These are phyloP conservation scores for Heteromormyrus szaboi DNA, from an alignment of 2,797 vertebrate genomes.

Conservation along the genomic window DNA sequence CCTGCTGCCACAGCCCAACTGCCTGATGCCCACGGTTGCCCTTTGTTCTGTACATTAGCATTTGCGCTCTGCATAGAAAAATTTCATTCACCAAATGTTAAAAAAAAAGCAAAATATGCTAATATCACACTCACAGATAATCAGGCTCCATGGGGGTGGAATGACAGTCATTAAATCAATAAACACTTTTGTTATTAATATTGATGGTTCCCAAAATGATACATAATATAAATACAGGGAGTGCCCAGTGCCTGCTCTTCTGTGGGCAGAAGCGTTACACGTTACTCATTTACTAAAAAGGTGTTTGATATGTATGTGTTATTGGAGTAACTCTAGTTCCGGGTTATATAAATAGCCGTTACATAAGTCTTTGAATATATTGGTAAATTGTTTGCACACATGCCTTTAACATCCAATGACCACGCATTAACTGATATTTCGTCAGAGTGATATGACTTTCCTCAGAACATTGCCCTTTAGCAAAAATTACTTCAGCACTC, in stretches of 20 bases:
- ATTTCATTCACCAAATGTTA: not conserved
- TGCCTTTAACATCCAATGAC: not conserved
- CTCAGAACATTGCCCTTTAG: not conserved
- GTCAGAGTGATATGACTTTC: not conserved
- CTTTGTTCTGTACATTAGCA: not conserved
- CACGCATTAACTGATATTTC: not conserved
- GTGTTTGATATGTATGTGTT: not conserved
- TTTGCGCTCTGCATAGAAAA: not conserved
- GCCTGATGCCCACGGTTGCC: not conserved
- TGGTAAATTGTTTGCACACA: not conserved
- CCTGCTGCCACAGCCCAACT: not conserved
- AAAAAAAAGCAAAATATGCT: not conserved
- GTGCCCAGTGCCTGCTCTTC: not conserved
- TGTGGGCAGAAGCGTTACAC: not conserved
- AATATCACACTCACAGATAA: not conserved
- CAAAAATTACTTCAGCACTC: not conserved
- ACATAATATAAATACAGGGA: not conserved
- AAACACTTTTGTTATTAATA: not conserved
- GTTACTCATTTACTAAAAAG: not conserved
- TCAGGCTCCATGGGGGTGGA: not conserved
- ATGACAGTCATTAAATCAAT: not conserved
- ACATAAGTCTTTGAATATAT: not conserved
- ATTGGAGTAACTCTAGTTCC: not conserved
- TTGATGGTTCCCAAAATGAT: not conserved
- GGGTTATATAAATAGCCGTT: not conserved